Conservation (phyloP, 1,140 invertebrate species). For the Aphaenogaster ashmeadi region DNA sequence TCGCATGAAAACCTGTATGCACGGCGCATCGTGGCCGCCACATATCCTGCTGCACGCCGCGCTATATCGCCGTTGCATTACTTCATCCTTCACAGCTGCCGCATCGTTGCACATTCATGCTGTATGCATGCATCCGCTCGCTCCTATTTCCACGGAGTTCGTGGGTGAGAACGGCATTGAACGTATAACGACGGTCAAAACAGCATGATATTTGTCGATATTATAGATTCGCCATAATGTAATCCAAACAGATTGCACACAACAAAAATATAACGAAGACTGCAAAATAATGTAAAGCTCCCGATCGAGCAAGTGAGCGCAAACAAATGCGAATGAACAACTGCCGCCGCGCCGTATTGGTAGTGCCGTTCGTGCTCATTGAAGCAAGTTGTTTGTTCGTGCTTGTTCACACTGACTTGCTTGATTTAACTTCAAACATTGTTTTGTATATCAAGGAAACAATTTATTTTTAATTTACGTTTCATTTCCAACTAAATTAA, state of each 20-base stretch:
- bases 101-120: slow-evolving; percentile 36
- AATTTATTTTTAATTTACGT: background rate
- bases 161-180: slow-evolving; percentile 32
- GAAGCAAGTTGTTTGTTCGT: background rate
- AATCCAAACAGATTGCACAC: slow-evolving; percentile 3
- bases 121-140: slow-evolving; percentile 38
- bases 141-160: slow-evolving; percentile 29
- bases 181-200: slow-evolving; percentile 12
- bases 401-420: background rate
- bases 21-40: slow-evolving; percentile 57
- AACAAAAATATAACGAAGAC: background rate
- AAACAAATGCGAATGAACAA: background rate
- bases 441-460: no score
- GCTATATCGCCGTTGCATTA: slow-evolving; percentile 63
- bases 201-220: background rate
- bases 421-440: background rate
- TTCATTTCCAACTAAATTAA: slow-evolving; percentile 2
- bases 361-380: background rate
- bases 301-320: background rate
- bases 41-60: slow-evolving; percentile 44
- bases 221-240: background rate
- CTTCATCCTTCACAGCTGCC: slow-evolving; percentile 61
- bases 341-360: background rate
- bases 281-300: no score
- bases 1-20: slow-evolving; percentile 63